Base-by-base conservation (phyloP, 2,888 invertebrate genomes). In the Tinea pellionella region DNA sequence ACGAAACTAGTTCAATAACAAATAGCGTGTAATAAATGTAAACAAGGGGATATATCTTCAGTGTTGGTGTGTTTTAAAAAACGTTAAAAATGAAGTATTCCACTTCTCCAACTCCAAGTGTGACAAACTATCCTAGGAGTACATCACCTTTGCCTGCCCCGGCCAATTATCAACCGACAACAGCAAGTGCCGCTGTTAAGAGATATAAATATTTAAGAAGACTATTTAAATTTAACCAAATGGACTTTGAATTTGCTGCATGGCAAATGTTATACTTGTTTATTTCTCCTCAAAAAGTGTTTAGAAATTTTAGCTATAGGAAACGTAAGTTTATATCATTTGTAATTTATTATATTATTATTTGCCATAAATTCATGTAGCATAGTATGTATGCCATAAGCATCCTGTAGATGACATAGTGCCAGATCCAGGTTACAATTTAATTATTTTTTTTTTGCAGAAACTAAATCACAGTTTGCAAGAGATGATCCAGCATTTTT, bases 241-340 rank as follows among this genome's bases (percentile, higher is more conserved):
- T 99, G 99, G 99, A 99, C 84, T 99, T 99, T 86, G 98, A 99
- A 77, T 99, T 97, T 88, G 99, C 99, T 0, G 88, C 94, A n/a
- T 99, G 99, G 99, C 99, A 99, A 89, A 98, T 99, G 96, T 80
- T 98, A 0, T 98, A 98, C 77, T 88, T 99, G 63, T 95, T 99
- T 73, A 90, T 95, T 61, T 90, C 97, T 0, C 99, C 99, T 13
- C 98, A 98, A 73, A 98, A 97, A 90, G 97, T 99, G 41, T 97
- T 97, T 77, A 91, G 97, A 75, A 98, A 98, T 86, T 98, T 98
- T 79, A 95, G 97, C 72, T 98, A 98, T 88, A 92, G 99, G 76
- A 99, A 99, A 91, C 96, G 97, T 96, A 88, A 90, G 93, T 90
- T 64, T 19, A 57, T 57, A 13, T 32, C 3, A 2, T n/a, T 55